Evolutionary conservation across 2,113 vertebrate genomes (phyloP), one percentile per base, ranked within the genome.

Genomic region (Podarcis muralis): DNA sequence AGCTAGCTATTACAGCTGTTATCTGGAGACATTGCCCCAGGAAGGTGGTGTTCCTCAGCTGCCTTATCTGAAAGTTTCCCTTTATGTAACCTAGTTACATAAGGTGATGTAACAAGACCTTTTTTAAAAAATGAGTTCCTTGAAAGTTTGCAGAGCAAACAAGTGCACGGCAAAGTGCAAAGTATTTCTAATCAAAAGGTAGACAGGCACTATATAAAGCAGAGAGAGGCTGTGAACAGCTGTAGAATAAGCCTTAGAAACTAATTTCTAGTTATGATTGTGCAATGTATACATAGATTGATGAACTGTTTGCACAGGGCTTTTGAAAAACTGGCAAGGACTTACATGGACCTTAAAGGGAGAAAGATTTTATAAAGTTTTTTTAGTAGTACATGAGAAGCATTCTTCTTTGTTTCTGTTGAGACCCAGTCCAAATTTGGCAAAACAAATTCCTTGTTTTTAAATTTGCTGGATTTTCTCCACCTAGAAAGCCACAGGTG

Each of bases 131-230:
- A 65, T 35, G n/a, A 32, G 79, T 66, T 88, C 27, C 59, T 88
- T 88, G 80, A 83, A 95, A 84, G 80, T 92, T 20, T 13, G 12
- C 81, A 37, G 74, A 85, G 35, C 72, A 81, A 87, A 90, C 71
- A 78, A 68, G 62, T 69, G 65, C 89, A 84, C 0, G 1, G 53
- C 13, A 85, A 90, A 92, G 93, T 84, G 30, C 93, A 95, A 95
- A 95, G 94, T 93, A 84, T 90, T 80, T 6, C 0, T 0, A 9
- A 37, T 88, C 75, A 74, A 94, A 87, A 91, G 84, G 84, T 91
- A 43, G 72, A 87, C 90, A 93, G 85, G 66, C 0, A 22, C 90
- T 86, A 92, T 25, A 91, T 84, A 93, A 84, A 84, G 68, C 87
- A 87, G 86, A 48, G 8, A 30, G 89, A 85, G 9, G 65, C 88